Evolutionary conservation across 2,888 invertebrate genomes (phyloP), one percentile per base, ranked within the genome.

Genomic region (Caenorhabditis panamensis): DNA sequence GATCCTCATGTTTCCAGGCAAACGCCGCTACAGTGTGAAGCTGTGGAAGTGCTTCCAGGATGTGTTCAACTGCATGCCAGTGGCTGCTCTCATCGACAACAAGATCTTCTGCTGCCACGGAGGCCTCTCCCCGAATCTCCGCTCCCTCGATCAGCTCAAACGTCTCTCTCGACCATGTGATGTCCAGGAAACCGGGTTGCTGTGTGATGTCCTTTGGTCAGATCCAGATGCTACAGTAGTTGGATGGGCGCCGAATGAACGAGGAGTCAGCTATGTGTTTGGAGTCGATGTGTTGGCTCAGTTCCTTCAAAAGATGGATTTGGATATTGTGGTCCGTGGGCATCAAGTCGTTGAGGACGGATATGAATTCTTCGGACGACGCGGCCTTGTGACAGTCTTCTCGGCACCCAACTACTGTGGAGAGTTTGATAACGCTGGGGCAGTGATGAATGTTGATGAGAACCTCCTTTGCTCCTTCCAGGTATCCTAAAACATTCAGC

Each of bases 351-450:
- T 88, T 0, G 88, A 89, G 77, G 88, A 88, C 73, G 88, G 89
- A 11, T 89, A 89, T 62, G 88, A 89, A 62, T 89, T 89, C 78
- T 89, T 89, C 79, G 86, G 86, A 8, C 76, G 86, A 41, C 82
- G 90, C 18, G 89, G 92, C 91, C 86, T 93, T 58, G 92, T 93
- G 41, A 93, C 93, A 6, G 89, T 93, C 44, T 93, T 93, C 90
- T 92, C 93, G 77, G 93, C 93, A 1, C 93, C 93, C 18, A 93
- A 93, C 86, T 93, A 93, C 90, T 93, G 93, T 86, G 93, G 93
- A 3, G 93, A 93, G 86, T 93, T 93, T 89, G 92, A 93, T 88
- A 93, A 93, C 86, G 93, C 93, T 11, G 93, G 92, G 31, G 93
- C 93, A 49, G 92, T 93, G 28, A 92, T 93, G 92, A 92, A 92